phyloP scores from a whole-genome alignment of 2,797 vertebrate species.

The Bradypus variegatus region DNA sequence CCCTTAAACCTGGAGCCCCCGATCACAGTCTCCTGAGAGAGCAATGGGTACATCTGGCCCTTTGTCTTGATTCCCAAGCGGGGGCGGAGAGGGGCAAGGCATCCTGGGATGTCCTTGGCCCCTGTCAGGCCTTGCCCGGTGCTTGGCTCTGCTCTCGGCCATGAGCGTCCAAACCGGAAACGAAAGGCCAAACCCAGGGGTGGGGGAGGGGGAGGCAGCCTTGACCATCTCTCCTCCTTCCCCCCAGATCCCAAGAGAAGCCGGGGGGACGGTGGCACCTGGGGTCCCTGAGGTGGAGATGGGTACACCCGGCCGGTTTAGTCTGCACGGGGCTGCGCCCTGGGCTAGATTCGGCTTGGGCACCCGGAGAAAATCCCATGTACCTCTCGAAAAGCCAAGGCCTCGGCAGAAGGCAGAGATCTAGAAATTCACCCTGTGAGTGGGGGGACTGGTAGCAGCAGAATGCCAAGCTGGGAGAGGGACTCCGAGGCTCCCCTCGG shows the following conservation, averaged over 20 bases:
- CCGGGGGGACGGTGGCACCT: not conserved
- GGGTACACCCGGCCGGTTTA: not conserved
- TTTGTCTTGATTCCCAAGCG: not conserved
- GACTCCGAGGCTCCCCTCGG: accelerated
- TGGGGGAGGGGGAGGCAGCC: slow-evolving; percentile 27
- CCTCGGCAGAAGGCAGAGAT: not conserved
- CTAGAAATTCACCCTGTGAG: not conserved
- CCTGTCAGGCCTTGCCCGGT: slow-evolving; percentile 57
- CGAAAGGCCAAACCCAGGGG: slow-evolving; percentile 27
- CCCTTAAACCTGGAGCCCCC: not conserved
- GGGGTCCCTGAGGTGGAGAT: not conserved
- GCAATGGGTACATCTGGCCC: slow-evolving; percentile 24
- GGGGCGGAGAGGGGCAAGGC: not conserved
- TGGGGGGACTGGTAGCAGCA: not conserved
- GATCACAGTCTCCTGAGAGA: not conserved
- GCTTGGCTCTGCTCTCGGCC: slow-evolving; percentile 51
- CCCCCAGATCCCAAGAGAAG: slow-evolving; percentile 33
- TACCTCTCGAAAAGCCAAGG: not conserved
- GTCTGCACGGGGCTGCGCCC: not conserved
- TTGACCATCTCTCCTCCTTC: slow-evolving; percentile 42
- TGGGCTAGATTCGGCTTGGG: not conserved
- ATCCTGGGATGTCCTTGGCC: slow-evolving; percentile 48
- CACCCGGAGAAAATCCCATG: not conserved
- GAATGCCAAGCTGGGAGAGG: no score
- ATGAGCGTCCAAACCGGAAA: slow-evolving; percentile 58